Percentiles rank a stretch among this genome's conserved stretches.
These are phyloP conservation scores for Lipotes vexillifer DNA, from an alignment of 2,113 vertebrate species.

Conservation along the genomic window DNA sequence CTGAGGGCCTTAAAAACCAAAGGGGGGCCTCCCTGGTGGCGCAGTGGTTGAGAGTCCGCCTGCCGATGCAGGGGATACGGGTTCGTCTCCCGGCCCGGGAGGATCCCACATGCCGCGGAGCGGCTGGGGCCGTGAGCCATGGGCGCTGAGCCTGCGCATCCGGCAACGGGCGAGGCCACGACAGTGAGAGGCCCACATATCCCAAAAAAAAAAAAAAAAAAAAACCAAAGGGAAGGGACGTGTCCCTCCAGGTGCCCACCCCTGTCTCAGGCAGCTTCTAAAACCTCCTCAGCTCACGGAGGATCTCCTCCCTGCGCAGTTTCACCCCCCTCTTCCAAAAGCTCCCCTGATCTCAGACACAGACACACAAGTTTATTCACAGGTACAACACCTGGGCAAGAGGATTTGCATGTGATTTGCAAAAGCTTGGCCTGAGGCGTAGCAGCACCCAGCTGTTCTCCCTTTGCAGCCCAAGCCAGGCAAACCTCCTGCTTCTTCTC, in stretches of 20 bases:
- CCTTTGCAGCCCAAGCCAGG: background rate
- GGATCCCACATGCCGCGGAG: too few relatives aligned
- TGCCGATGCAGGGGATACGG: too few relatives aligned
- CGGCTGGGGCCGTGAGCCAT: too few relatives aligned
- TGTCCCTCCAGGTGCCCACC: background rate
- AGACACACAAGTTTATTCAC: background rate
- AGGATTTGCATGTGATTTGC: slow-evolving; percentile 47
- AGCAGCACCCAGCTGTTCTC: background rate
- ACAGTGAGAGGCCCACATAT: too few relatives aligned
- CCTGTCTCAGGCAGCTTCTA: background rate
- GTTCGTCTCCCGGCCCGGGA: too few relatives aligned
- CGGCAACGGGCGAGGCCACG: too few relatives aligned
- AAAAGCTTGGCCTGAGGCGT: background rate
- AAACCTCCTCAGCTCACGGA: background rate
- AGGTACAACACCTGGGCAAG: background rate
- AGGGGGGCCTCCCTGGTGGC: too few relatives aligned
- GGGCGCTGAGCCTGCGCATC: too few relatives aligned
- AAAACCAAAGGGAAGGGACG: background rate
- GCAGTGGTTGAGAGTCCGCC: too few relatives aligned
- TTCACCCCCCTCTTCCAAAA: background rate
- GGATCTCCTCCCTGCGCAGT: background rate
- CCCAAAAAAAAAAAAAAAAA: too few relatives aligned
- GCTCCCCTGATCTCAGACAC: background rate
- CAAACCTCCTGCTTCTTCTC: background rate
- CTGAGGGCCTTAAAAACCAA: background rate